Conservation (phyloP, 2,888 invertebrate species). For the Parascotia fuliginaria region DNA sequence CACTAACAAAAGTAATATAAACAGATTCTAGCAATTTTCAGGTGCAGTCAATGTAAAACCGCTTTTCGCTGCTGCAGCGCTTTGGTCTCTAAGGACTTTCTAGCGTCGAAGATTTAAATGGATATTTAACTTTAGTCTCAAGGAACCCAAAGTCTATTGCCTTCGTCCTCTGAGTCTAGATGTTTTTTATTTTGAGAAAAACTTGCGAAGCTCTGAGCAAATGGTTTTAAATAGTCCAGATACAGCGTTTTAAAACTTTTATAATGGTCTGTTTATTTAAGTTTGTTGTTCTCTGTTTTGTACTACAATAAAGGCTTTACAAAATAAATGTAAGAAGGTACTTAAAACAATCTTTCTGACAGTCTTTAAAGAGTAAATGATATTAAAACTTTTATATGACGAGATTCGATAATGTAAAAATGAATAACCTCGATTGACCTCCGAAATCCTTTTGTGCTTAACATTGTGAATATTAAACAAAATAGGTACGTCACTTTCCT, state of each 20-base stretch:
- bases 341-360: too few relatives aligned
- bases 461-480: too few relatives aligned
- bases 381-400: too few relatives aligned
- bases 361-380: too few relatives aligned
- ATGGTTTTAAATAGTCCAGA: constrained; percentile 75
- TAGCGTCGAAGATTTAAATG: constrained; percentile 83
- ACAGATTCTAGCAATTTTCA: constrained; percentile 44
- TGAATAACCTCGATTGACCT: too few relatives aligned
- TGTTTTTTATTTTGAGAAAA: constrained; percentile 63
- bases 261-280: constrained; percentile 44
- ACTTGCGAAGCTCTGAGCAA: constrained; percentile 78
- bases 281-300: constrained; percentile 37
- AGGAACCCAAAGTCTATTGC: constrained; percentile 81
- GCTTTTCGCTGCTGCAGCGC: constrained; percentile 69
- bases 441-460: too few relatives aligned
- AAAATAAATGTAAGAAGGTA: not conserved
- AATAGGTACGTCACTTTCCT: too few relatives aligned
- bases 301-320: constrained; percentile 3
- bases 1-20: constrained; percentile 13
- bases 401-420: too few relatives aligned
- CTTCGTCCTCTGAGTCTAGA: constrained; percentile 61
- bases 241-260: constrained; percentile 50
- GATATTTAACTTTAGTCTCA: constrained; percentile 85
- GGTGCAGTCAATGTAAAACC: constrained; percentile 47
- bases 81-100: constrained; percentile 60